Evolutionary conservation across 2,113 vertebrate genomes (phyloP), one percentile per base, ranked within the genome.

Genomic region (Myiopsitta monachus): DNA sequence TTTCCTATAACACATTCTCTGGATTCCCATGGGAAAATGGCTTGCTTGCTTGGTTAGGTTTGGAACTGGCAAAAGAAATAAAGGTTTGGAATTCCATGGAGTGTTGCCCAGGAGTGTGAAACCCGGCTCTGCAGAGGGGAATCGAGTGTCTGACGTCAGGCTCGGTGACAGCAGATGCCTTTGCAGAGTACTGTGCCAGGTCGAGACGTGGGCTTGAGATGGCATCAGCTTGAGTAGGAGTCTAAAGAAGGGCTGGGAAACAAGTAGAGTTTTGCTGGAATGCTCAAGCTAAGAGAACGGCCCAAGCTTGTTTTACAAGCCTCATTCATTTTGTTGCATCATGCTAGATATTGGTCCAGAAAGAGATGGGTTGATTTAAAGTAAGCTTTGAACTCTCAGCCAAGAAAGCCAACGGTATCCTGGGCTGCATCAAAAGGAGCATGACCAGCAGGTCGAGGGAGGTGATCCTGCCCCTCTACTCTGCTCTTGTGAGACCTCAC

Each of bases 251-350:
- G 77, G 3, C 81, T 95, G 89, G 31, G 83, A 90, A 18, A 83
- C 47, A 6, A 90, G 52, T 66, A 73, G 69, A 79, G 76, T 57
- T 57, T 57, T 57, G 12, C 33, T 49, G 74, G 90, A 72, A 64
- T 62, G 87, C 57, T 21, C 44, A 91, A 68, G 38, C 15, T 2
- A 18, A 75, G 90, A 64, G 59, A 95, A 52, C 93, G 72, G 94
- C 90, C 87, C 66, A 11, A 84, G 59, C 96, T 87, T 85, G 96
- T 94, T 96, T 88, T 47, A 79, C n/a, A 10, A 51, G 86, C 73
- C 81, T 91, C 47, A 2, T 61, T 87, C 0, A 1, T 38, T 90
- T 74, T 39, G 57, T 88, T 90, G 54, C 78, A 61, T 83, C 88
- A 61, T 10, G 61, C 46, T 51, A 17, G 74, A 70, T 86, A 70